phyloP scores from a whole-genome alignment of 2,113 vertebrate species.

The Tragelaphus strepsiceros region DNA sequence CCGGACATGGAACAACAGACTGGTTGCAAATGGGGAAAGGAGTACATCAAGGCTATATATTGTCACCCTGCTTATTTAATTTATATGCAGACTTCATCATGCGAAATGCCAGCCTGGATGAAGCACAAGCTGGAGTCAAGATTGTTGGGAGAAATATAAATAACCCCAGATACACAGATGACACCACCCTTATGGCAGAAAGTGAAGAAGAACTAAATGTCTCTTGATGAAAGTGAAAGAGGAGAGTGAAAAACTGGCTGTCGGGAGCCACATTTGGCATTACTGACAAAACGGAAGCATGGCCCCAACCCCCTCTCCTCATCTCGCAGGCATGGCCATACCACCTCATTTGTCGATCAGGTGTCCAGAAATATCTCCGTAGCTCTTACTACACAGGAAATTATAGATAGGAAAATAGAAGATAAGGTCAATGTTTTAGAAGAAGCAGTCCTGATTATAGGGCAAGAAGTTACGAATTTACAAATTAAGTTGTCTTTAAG shows the following conservation, averaged over 20 bases:
- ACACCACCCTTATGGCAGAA: not conserved
- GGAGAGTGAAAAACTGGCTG: not conserved
- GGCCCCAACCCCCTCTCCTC: too few species aligned
- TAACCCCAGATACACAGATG: not conserved
- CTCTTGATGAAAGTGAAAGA: not conserved
- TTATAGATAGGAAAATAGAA: too few species aligned
- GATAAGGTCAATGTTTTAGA: too few species aligned
- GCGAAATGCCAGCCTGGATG: not conserved
- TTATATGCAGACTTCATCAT: not conserved
- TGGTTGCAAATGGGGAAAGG: not conserved
- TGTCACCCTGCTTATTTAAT: not conserved
- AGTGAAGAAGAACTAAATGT: not conserved
- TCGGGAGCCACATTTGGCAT: too few species aligned
- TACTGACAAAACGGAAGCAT: too few species aligned
- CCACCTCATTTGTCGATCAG: too few species aligned
- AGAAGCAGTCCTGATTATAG: too few species aligned
- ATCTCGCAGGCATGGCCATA: too few species aligned
- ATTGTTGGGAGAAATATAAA: not conserved
- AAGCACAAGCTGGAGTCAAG: not conserved
- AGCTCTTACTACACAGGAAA: too few species aligned
- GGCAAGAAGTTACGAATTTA: too few species aligned
- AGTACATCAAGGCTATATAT: not conserved
- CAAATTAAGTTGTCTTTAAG: too few species aligned
- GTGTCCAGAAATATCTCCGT: too few species aligned
- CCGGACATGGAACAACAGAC: accelerated